phyloP scores from a whole-genome alignment of 2,797 vertebrate genomes.

The Buphagus erythrorhynchus region DNA sequence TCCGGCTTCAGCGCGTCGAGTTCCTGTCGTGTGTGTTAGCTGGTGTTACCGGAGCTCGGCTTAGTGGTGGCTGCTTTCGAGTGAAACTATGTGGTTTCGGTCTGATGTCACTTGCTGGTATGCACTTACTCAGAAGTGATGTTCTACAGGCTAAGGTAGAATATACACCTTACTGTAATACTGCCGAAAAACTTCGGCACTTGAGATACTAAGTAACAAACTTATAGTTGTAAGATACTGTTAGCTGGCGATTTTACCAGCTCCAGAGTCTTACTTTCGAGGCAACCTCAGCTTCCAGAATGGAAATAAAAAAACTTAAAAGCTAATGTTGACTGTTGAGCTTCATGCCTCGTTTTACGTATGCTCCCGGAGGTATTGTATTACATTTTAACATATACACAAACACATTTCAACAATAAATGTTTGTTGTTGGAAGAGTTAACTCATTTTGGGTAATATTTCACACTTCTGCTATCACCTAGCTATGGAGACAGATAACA shows the following conservation, averaged over 20 bases:
- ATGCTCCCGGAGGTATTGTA: not conserved
- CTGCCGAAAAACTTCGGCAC: rapidly evolving
- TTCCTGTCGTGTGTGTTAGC: not conserved
- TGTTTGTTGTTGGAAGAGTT: rapidly evolving
- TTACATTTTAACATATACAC: rapidly evolving
- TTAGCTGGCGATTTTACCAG: not conserved
- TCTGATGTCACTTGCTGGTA: constrained; percentile 74
- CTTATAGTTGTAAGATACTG: not conserved
- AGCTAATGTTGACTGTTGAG: rapidly evolving
- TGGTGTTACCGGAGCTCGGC: not conserved
- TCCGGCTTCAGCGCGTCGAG: not conserved
- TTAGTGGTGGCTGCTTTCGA: not conserved
- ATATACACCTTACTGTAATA: not conserved
- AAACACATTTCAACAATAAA: rapidly evolving
- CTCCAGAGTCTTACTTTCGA: rapidly evolving
- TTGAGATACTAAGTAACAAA: not conserved
- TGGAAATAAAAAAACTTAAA: not conserved
- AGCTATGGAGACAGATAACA: not conserved
- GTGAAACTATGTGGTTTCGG: constrained; percentile 81
- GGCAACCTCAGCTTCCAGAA: not conserved
- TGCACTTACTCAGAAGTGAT: not conserved
- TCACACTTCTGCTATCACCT: not conserved
- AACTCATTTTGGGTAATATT: not conserved
- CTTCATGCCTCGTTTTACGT: not conserved
- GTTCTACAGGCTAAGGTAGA: not conserved